These are phyloP conservation scores for Ictalurus furcatus DNA, from an alignment of 2,113 vertebrate genomes.

Conservation along the genomic window DNA sequence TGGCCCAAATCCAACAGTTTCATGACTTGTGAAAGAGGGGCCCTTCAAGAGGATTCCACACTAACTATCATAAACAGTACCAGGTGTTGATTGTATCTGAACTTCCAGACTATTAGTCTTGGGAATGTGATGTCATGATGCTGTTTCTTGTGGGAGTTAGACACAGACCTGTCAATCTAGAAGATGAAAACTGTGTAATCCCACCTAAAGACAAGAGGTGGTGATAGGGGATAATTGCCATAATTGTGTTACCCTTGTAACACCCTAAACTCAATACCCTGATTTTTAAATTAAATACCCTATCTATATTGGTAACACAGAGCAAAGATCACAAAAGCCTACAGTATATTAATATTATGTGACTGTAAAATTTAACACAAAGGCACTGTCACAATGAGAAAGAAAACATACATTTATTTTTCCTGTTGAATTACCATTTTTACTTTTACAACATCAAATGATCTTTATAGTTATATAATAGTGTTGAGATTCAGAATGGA, in stretches of 20 bases:
- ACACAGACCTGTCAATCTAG: background rate
- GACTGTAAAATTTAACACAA: background rate
- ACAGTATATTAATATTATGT: background rate
- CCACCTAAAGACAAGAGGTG: no score
- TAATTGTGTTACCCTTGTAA: background rate
- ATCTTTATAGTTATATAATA: background rate
- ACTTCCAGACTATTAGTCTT: background rate
- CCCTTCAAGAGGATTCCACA: background rate
- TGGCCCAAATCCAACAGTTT: background rate
- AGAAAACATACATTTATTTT: background rate
- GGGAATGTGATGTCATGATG: background rate
- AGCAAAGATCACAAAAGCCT: background rate
- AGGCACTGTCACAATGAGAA: background rate
- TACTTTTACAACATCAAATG: background rate
- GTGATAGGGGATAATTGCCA: background rate
- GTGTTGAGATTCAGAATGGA: background rate
- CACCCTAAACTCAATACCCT: background rate
- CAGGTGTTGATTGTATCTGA: background rate
- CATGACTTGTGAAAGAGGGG: background rate
- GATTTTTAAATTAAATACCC: no score
- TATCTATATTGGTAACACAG: background rate
- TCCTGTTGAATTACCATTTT: background rate
- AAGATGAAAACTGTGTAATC: background rate
- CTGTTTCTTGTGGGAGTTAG: background rate
- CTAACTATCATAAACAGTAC: background rate